These are phyloP conservation scores for Apostichopus japonicus DNA, from an alignment of 35 echinoderm and acorn worm genomes.

Conservation along the genomic window DNA sequence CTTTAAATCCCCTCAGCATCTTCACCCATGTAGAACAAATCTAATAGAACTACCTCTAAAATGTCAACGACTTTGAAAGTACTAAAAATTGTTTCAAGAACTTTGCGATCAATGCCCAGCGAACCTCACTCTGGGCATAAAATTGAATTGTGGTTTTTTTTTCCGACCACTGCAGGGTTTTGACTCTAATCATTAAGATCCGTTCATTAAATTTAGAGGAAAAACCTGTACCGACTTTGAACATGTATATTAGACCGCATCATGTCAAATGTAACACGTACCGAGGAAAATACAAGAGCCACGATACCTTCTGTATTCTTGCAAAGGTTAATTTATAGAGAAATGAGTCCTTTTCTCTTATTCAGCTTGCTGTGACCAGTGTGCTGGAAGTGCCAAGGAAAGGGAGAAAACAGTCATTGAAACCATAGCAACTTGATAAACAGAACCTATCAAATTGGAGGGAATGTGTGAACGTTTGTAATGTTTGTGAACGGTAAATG, in stretches of 20 bases:
- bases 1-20: not conserved
- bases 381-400: not conserved
- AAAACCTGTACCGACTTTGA: not conserved
- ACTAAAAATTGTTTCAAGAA: not conserved
- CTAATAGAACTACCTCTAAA: not conserved
- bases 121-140: not conserved
- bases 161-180: not conserved
- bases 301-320: not conserved
- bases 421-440: not conserved
- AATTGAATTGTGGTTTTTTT: not conserved
- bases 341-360: not conserved
- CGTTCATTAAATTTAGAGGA: not conserved
- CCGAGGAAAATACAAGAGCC: not conserved
- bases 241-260: not conserved
- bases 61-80: not conserved
- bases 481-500: not conserved
- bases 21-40: not conserved
- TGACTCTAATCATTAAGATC: not conserved
- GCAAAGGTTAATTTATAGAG: not conserved
- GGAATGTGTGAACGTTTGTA: not conserved
- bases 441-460: not conserved
- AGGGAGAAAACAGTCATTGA: not conserved
- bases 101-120: not conserved
- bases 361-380: not conserved
- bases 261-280: slow-evolving; percentile 4